A percentile compares a stretch with the other conserved stretches of the same genome.
Evolutionary conservation across 1,140 invertebrate genomes (phyloP).

Genomic region (Drosophila insularis): DNA sequence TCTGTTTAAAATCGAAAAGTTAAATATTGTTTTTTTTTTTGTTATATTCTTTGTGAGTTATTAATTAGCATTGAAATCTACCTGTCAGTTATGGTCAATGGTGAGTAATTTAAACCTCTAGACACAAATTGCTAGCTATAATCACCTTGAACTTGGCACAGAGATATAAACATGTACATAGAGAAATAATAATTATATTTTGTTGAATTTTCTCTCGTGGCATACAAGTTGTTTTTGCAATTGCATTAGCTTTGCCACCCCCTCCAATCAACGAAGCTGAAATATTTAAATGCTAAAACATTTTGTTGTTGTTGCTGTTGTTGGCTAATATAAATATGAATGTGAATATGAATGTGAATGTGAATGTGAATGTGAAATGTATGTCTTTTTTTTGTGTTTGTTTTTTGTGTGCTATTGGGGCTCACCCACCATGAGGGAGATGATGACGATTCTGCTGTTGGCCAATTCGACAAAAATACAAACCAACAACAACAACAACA

Average conservation of each 20-base stretch:
- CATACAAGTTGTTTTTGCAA: slow-evolving; percentile 47
- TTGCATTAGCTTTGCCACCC: slow-evolving; percentile 41
- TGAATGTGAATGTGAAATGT: slow-evolving; percentile 31
- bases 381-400: slow-evolving; percentile 26
- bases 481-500: slow-evolving; percentile 33
- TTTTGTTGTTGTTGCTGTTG: slow-evolving; percentile 23
- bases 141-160: slow-evolving; percentile 51
- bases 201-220: slow-evolving; percentile 37
- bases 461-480: slow-evolving; percentile 45
- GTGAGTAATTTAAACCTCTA: slow-evolving; percentile 42
- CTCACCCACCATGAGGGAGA: slow-evolving; percentile 49
- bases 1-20: not conserved
- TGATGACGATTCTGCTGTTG: slow-evolving; percentile 54
- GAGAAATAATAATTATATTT: slow-evolving; percentile 22
- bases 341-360: slow-evolving; percentile 41
- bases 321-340: slow-evolving; percentile 55
- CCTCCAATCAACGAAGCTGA: slow-evolving; percentile 50
- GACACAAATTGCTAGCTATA: slow-evolving; percentile 36
- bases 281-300: slow-evolving; percentile 52
- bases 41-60: slow-evolving; percentile 24
- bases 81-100: slow-evolving; percentile 31
- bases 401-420: slow-evolving; percentile 31
- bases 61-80: slow-evolving; percentile 39
- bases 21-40: not conserved
- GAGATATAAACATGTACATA: not conserved